Evolutionary conservation across 2,797 vertebrate species (phyloP).

Genomic region (Huso huso): DNA sequence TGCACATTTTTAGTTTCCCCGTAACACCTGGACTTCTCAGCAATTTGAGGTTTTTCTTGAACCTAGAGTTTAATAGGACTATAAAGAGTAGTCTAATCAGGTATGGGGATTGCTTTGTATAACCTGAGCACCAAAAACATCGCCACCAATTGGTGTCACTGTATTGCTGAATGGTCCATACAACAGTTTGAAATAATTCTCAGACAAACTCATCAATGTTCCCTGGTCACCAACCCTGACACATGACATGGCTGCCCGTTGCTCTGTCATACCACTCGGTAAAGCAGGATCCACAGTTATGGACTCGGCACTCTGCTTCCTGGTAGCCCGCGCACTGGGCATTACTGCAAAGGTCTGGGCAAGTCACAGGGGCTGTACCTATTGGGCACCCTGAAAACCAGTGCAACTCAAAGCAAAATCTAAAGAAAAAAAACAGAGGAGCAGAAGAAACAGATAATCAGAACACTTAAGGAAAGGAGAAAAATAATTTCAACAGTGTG

Average conservation of each 20-base stretch:
- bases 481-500: too few relatives aligned
- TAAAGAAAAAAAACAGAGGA: conserved; percentile 9
- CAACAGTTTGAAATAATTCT: not conserved
- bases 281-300: conserved; percentile 42
- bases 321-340: conserved; percentile 33
- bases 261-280: conserved; percentile 36
- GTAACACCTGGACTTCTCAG: too few relatives aligned
- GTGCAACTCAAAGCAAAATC: conserved; percentile 43
- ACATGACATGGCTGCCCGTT: conserved; percentile 34
- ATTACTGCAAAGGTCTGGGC: conserved; percentile 37
- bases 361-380: conserved; percentile 37
- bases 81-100: too few relatives aligned
- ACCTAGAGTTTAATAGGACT: too few relatives aligned
- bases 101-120: too few relatives aligned
- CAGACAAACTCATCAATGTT: not conserved
- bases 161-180: not conserved
- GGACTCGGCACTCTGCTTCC: conserved; percentile 32
- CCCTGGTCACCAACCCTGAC: conserved; percentile 34
- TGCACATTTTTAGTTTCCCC: not conserved
- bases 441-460: not conserved
- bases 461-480: too few relatives aligned
- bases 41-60: too few relatives aligned
- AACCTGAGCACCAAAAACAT: too few relatives aligned
- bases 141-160: too few relatives aligned
- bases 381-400: conserved; percentile 43